Evolutionary conservation across 2,113 vertebrate species (phyloP).

Genomic region (Xerus inauris): DNA sequence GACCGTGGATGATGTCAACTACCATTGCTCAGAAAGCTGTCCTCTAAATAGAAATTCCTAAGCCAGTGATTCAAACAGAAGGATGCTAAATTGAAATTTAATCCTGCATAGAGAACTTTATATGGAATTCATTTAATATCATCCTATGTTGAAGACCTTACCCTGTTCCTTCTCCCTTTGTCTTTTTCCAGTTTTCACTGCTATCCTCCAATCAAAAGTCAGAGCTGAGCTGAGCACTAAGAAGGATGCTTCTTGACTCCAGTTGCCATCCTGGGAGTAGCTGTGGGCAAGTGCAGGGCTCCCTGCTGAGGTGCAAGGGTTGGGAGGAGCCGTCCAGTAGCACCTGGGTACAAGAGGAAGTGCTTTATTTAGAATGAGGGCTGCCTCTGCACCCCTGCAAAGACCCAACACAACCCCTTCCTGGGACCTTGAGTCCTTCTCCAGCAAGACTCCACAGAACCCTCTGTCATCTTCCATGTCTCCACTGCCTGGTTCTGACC

Average conservation of each 20-base stretch:
- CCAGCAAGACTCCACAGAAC: background rate
- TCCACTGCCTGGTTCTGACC: background rate
- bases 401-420: background rate
- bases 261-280: accelerated
- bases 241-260: background rate
- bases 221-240: too few relatives aligned
- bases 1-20: background rate
- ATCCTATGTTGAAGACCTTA: background rate
- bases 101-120: background rate
- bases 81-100: background rate
- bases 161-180: background rate
- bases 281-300: accelerated
- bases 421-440: background rate
- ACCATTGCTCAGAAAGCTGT: background rate
- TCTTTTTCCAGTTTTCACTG: background rate
- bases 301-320: background rate
- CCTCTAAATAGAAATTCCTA: background rate
- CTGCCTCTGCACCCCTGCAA: background rate
- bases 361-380: background rate
- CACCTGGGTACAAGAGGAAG: background rate
- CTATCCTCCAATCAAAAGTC: background rate
- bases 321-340: background rate
- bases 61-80: background rate
- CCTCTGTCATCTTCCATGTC: background rate
- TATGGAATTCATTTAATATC: background rate